phyloP scores from a whole-genome alignment of 2,797 vertebrate species.

The Helostoma temminkii region DNA sequence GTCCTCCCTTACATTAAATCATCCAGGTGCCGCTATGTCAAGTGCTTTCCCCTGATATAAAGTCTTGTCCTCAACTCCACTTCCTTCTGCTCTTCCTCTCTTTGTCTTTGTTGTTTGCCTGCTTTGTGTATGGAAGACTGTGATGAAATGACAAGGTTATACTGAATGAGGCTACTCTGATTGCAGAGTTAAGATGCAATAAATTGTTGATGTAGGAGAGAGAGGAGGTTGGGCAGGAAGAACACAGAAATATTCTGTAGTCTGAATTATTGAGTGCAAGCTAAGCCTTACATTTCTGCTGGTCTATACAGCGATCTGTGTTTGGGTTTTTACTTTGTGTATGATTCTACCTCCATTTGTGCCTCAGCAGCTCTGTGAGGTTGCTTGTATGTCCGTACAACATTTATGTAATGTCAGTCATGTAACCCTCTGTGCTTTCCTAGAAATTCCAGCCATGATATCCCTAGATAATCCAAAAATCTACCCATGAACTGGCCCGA shows the following conservation, averaged over 20 bases:
- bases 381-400: conserved; percentile 1
- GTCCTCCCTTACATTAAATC: not conserved
- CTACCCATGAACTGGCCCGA: conserved; percentile 17
- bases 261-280: conserved; percentile 78
- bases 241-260: conserved; percentile 76
- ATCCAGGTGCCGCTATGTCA: conserved; percentile 22
- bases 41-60: conserved; percentile 13
- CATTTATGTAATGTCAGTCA: conserved; percentile 17
- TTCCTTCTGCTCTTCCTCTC: conserved; percentile 48
- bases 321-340: conserved; percentile 30
- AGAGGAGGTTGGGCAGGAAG: conserved; percentile 50
- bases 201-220: conserved; percentile 80
- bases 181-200: conserved; percentile 72
- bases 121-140: conserved; percentile 62
- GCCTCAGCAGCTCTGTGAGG: conserved; percentile 12
- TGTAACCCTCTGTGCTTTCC: not conserved
- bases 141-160: conserved; percentile 65
- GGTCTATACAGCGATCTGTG: conserved; percentile 29
- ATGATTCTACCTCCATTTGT: conserved; percentile 10
- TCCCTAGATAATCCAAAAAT: conserved; percentile 33
- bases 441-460: conserved; percentile 33
- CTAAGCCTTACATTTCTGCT: conserved; percentile 48
- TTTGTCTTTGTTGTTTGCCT: conserved; percentile 37
- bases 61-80: conserved; percentile 38
- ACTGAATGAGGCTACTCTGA: conserved; percentile 72